Evolutionary conservation across 2,888 invertebrate genomes (phyloP), one percentile per base, ranked within the genome.

Genomic region (Miltochrista miniata): DNA sequence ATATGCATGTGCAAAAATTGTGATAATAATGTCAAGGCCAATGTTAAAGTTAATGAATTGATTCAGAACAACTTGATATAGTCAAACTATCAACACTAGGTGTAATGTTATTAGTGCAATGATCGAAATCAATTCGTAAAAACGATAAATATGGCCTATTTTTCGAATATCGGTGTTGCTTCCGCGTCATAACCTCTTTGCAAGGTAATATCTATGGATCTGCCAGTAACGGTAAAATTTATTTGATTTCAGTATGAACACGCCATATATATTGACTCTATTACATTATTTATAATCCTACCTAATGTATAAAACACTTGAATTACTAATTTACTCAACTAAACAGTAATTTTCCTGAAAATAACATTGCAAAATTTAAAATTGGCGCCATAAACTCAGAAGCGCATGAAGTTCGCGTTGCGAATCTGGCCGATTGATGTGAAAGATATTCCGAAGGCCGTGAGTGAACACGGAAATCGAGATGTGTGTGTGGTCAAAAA

Each of bases 361-460:
- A 52, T 48, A 45, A 41, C 42, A 54, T 72, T 74, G 82, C 82
- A 70, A 83, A 85, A 71, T 87, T 92, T 81, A 74, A 91, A 90
- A 81, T 88, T 87, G 70, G 82, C 92, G 92, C 90, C 83, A 73
- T 61, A 57, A 68, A 76, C 61, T 73, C 78, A 76, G 83, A 87
- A 85, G 80, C 85, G 87, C 84, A 83, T 90, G 92, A 90, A 91
- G 92, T 91, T 91, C 90, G 91, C 91, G 90, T 91, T 90, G 92
- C 92, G 90, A 92, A 92, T 91, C 90, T 92, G 87, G 88, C 91
- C 90, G 90, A 92, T 92, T 93, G 93, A 93, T 92, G 93, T 93
- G 92, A 89, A 93, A 92, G 93, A 93, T 93, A 93, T 93, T 92
- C 92, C 92, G 92, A 93, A 93, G 92, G 93, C 92, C 93, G 93